Evolutionary conservation across 1,140 invertebrate genomes (phyloP).

Genomic region (Ooceraea biroi): DNA sequence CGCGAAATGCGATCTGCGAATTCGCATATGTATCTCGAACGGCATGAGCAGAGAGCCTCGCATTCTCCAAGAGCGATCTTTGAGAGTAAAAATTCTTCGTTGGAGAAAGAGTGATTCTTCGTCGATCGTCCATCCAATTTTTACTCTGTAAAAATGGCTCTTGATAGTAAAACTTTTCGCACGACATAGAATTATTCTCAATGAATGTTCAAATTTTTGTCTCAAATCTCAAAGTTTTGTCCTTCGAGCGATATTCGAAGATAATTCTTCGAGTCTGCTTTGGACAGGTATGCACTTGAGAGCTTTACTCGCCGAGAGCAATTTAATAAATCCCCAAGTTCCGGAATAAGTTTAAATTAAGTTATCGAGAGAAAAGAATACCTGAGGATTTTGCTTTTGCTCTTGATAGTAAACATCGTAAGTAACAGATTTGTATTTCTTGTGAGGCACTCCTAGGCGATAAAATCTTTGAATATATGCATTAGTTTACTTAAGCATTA

Average conservation of each 20-base stretch:
- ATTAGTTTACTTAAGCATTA: background rate
- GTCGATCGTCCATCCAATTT: background rate
- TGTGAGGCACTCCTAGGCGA: background rate
- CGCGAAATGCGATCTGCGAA: constrained; percentile 76
- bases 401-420: background rate
- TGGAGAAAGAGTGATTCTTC: background rate
- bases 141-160: background rate
- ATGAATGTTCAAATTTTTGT: background rate
- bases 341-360: no score
- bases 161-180: background rate
- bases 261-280: no score
- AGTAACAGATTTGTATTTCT: constrained; percentile 9
- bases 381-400: background rate
- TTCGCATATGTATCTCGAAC: constrained; percentile 57
- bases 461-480: no score
- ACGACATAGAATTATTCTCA: background rate
- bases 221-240: no score
- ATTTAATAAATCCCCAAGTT: no score
- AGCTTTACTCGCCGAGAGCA: no score
- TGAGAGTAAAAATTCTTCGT: background rate
- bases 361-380: no score
- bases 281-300: no score
- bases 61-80: background rate
- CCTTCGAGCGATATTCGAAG: no score
- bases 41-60: background rate